phyloP scores from a whole-genome alignment of 2,113 vertebrate species.

The Protomyctophum bolini region DNA sequence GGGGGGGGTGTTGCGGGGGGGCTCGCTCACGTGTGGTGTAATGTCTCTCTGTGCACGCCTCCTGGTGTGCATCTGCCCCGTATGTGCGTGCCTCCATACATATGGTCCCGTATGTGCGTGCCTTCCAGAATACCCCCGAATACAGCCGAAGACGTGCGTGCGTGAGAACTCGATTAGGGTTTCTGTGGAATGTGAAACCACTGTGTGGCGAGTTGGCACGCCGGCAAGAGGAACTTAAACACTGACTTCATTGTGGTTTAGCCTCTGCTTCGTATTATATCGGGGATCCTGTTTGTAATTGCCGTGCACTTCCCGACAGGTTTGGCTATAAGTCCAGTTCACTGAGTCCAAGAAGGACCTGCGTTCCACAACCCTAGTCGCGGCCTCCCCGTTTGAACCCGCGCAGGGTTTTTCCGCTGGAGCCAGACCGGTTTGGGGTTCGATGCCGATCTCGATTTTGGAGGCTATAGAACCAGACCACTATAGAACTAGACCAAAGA shows the following conservation, averaged over 20 bases:
- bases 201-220: conserved; percentile 60
- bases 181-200: conserved; percentile 67
- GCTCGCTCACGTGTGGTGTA: conserved; percentile 51
- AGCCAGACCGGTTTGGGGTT: too few species aligned
- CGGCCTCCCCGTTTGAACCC: too few species aligned
- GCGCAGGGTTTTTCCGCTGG: too few species aligned
- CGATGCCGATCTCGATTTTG: too few species aligned
- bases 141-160: conserved; percentile 23
- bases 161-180: conserved; percentile 53
- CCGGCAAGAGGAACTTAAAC: conserved; percentile 56
- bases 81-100: conserved; percentile 52
- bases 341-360: too few species aligned
- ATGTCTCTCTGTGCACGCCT: conserved; percentile 39
- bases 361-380: too few species aligned
- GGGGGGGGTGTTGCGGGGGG: conserved; percentile 39
- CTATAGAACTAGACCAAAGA: too few species aligned
- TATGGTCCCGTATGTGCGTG: conserved; percentile 59
- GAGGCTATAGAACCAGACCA: too few species aligned
- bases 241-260: conserved; percentile 73
- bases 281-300: conserved; percentile 56
- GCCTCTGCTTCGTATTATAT: conserved; percentile 67
- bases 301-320: conserved; percentile 32
- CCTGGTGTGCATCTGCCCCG: conserved; percentile 32
- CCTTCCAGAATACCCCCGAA: conserved; percentile 51
- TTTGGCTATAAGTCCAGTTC: conserved; percentile 10